Evolutionary conservation across 2,888 invertebrate species (phyloP).

Genomic region (Agrotis puta): DNA sequence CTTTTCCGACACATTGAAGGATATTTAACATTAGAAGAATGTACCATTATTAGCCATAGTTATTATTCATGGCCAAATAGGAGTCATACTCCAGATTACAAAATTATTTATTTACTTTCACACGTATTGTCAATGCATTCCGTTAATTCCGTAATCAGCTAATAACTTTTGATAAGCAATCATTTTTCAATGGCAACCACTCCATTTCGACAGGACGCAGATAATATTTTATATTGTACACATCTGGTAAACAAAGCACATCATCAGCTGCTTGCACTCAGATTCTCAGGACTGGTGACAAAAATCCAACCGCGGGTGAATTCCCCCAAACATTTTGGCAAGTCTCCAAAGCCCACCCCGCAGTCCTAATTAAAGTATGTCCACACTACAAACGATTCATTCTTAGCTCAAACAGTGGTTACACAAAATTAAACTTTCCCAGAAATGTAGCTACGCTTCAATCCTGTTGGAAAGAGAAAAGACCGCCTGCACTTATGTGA

Average conservation of each 20-base stretch:
- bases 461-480: slow-evolving; percentile 23
- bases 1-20: slow-evolving; percentile 8
- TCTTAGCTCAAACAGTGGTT: slow-evolving; percentile 66
- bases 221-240: slow-evolving; percentile 7
- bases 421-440: slow-evolving; percentile 56
- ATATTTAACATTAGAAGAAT: slow-evolving; percentile 31
- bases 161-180: slow-evolving; percentile 20
- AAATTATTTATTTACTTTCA: slow-evolving; percentile 18
- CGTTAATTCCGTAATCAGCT: slow-evolving; percentile 41
- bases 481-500: slow-evolving; percentile 1
- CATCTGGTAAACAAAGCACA: slow-evolving; percentile 34
- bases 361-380: slow-evolving; percentile 77
- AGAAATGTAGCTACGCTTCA: slow-evolving; percentile 35
- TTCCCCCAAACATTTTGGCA: slow-evolving; percentile 72
- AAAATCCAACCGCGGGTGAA: slow-evolving; percentile 67
- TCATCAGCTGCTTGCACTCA: slow-evolving; percentile 32
- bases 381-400: slow-evolving; percentile 66
- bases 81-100: slow-evolving; percentile 18
- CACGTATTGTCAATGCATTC: slow-evolving; percentile 17
- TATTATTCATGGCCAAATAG: slow-evolving; percentile 10
- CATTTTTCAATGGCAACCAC: slow-evolving; percentile 26
- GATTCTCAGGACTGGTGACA: slow-evolving; percentile 52
- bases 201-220: slow-evolving; percentile 4
- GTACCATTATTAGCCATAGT: slow-evolving; percentile 14
- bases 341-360: slow-evolving; percentile 69